Percentiles rank a stretch among this genome's conserved stretches.
These are phyloP conservation scores for Lamellibrachia luymesi DNA, from an alignment of 1,140 invertebrate genomes.

Conservation along the genomic window DNA sequence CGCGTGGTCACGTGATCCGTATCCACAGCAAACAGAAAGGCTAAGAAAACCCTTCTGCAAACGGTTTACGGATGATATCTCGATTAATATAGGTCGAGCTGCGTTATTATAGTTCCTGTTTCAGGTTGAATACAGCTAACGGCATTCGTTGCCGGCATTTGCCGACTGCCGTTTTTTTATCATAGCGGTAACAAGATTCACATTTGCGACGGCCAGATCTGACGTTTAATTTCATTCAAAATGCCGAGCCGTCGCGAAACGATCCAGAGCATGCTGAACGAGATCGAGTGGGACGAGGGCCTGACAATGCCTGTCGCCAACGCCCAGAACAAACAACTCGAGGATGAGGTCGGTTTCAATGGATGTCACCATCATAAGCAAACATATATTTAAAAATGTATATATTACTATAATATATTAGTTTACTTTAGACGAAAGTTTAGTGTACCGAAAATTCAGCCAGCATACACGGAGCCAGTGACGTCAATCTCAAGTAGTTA, in stretches of 20 bases:
- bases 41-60: background rate
- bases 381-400: constrained; percentile 14
- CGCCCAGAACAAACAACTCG: constrained; percentile 52
- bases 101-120: background rate
- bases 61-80: constrained; percentile 5
- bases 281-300: constrained; percentile 46
- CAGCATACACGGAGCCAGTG: no score
- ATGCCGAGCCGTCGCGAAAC: background rate
- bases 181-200: background rate
- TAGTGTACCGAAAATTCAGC: no score
- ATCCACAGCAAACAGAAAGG: constrained; percentile 17
- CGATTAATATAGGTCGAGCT: background rate
- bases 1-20: constrained; percentile 9
- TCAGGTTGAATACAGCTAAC: background rate
- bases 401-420: background rate
- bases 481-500: no score
- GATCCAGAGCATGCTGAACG: constrained; percentile 10
- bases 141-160: background rate
- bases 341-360: constrained; percentile 43
- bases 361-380: background rate
- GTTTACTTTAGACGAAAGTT: background rate
- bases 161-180: background rate
- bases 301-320: constrained; percentile 58
- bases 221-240: constrained; percentile 9
- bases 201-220: background rate